phyloP scores from a whole-genome alignment of 2,888 invertebrate species.

The Plutella xylostella region DNA sequence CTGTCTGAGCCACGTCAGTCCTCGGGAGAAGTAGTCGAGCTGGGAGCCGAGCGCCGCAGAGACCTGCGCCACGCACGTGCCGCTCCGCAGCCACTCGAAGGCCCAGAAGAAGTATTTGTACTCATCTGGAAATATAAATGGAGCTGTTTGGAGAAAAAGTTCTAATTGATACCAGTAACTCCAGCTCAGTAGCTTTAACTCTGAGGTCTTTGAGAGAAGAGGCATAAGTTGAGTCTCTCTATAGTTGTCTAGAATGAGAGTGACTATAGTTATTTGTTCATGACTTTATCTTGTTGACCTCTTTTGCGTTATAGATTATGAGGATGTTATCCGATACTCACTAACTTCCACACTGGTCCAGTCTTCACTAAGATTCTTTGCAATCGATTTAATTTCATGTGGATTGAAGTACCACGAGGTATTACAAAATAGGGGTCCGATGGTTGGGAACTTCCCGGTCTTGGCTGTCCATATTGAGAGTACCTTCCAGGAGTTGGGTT shows the following conservation, averaged over 20 bases:
- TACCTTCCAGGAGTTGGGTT: slow-evolving; percentile 76
- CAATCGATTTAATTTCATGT: slow-evolving; percentile 68
- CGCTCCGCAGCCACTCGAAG: slow-evolving; percentile 88
- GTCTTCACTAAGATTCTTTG: slow-evolving; percentile 62
- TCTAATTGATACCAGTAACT: too few species aligned
- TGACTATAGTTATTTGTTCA: too few species aligned
- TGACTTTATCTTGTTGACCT: too few species aligned
- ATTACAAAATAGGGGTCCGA: slow-evolving; percentile 81
- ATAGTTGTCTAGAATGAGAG: too few species aligned
- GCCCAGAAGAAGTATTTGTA: slow-evolving; percentile 74
- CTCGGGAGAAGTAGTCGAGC: slow-evolving; percentile 76
- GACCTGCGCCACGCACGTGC: slow-evolving; percentile 77
- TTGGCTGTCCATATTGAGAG: slow-evolving; percentile 89
- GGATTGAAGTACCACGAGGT: slow-evolving; percentile 75
- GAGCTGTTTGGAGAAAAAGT: too few species aligned
- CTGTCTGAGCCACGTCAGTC: slow-evolving; percentile 69
- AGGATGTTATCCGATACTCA: too few species aligned
- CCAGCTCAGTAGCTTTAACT: too few species aligned
- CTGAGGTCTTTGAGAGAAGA: too few species aligned
- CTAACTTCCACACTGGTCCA: slow-evolving; percentile 82
- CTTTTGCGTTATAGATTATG: too few species aligned
- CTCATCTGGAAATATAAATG: slow-evolving; percentile 35
- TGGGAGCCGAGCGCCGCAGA: slow-evolving; percentile 71
- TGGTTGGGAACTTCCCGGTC: slow-evolving; percentile 67
- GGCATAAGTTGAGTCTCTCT: too few species aligned